These are phyloP conservation scores for Actinia tenebrosa DNA, from an alignment of 64 coral and sea anemone species.

Conservation along the genomic window DNA sequence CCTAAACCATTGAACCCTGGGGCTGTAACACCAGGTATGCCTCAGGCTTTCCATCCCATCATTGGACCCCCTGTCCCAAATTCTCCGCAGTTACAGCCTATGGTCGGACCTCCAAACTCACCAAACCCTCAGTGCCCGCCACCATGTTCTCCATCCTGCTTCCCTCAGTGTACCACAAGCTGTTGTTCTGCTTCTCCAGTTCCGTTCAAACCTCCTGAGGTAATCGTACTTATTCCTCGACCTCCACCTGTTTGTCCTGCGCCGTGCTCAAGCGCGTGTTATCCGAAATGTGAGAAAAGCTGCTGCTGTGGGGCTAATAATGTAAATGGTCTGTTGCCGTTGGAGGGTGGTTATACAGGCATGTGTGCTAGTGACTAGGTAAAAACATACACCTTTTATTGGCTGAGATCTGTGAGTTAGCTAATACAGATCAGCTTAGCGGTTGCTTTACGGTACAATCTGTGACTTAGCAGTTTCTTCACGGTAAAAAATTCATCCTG, in stretches of 20 bases:
- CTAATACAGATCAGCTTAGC: too few species aligned
- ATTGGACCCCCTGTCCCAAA: not conserved
- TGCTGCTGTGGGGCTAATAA: not conserved
- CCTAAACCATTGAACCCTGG: not conserved
- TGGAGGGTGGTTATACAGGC: not conserved
- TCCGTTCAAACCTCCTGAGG: not conserved
- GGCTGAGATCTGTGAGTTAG: too few species aligned
- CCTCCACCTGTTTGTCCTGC: constrained; percentile 12
- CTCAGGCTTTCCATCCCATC: not conserved
- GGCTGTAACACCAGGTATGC: not conserved
- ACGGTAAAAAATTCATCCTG: too few species aligned
- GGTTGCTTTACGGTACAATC: too few species aligned
- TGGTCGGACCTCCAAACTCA: not conserved
- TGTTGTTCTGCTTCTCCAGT: not conserved
- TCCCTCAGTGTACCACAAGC: constrained; percentile 6
- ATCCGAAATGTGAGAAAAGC: not conserved
- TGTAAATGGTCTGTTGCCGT: not conserved
- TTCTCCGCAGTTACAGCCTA: not conserved
- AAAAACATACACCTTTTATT: not conserved
- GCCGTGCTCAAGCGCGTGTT: not conserved
- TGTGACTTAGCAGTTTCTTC: too few species aligned
- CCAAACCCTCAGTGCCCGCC: not conserved
- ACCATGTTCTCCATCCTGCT: not conserved
- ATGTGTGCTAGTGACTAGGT: not conserved
- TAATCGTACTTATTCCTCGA: constrained; percentile 6